Evolutionary conservation across 2,888 invertebrate genomes (phyloP), one percentile per base, ranked within the genome.

Genomic region (Tetragnatha montana): DNA sequence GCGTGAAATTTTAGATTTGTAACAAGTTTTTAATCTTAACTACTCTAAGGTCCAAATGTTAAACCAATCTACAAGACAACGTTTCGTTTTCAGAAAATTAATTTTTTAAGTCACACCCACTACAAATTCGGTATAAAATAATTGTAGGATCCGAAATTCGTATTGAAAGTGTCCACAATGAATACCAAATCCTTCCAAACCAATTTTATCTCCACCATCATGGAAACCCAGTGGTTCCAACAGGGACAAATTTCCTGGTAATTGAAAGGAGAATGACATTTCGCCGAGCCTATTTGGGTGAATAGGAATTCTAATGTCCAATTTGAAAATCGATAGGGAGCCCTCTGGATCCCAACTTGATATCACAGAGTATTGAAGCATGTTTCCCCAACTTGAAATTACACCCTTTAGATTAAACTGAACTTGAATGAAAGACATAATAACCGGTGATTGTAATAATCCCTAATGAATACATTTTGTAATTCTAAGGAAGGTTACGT

Each of bases 241-340:
- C 49, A 75, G n/a, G n/a, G 75, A 75, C 47, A 49, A 75, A 75
- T 75, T 14, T 75, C 4, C 75, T 49, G n/a, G 75, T 50, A 75
- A 75, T 75, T 49, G n/a, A 75, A 49, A 75, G 50, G 75, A 75
- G 75, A 49, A 49, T 35, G n/a, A n/a, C 17, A n/a, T 10, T 75
- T 75, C 75, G 17, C n/a, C 47, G n/a, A 3, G 75, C 75, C 49
- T 47, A 49, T 75, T 75, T 75, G 17, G 35, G 10, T 47, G 47
- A 75, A 49, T 49, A 47, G n/a, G 6, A 75, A 49, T 47, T 75
- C 75, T 75, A 49, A 75, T 35, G 49, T 19, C 6, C 75, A 50
- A n/a, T 75, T n/a, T 14, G n/a, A 8, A 75, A 75, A 75, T 75
- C 75, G 49, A 75, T 75, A 49, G 60, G 0, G 60, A 60, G 60